These are phyloP conservation scores for Diaprepes abbreviatus DNA, from an alignment of 2,888 invertebrate species.

Conservation along the genomic window DNA sequence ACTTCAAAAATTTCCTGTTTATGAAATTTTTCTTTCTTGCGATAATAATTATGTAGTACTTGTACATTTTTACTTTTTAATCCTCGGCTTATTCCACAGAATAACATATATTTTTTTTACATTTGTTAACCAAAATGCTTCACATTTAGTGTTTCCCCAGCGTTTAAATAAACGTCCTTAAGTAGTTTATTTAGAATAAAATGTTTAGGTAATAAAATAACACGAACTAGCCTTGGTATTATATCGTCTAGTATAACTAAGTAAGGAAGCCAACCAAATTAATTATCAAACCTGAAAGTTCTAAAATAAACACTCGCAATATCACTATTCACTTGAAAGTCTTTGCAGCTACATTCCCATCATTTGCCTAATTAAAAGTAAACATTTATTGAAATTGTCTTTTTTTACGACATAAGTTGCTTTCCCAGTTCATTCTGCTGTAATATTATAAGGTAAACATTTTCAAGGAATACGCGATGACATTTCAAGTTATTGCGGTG, in stretches of 20 bases:
- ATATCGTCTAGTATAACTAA: neutral
- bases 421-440: slow-evolving; percentile 12
- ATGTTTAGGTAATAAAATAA: neutral
- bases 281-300: slow-evolving; percentile 9
- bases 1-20: no score
- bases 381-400: slow-evolving; percentile 35
- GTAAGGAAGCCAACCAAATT: slow-evolving; percentile 14
- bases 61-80: no score
- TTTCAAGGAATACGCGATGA: slow-evolving; percentile 11
- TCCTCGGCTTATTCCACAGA: no score
- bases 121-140: no score
- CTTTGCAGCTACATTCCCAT: slow-evolving; percentile 32
- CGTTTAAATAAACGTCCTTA: no score
- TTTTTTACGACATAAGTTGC: slow-evolving; percentile 28
- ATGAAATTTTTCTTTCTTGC: no score
- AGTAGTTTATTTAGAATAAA: no score
- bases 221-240: neutral
- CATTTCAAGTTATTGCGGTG: slow-evolving; percentile 23
- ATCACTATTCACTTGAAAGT: slow-evolving; percentile 12
- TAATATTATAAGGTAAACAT: slow-evolving; percentile 31
- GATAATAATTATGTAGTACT: no score
- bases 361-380: slow-evolving; percentile 45
- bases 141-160: no score
- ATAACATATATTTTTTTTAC: no score
- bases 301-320: slow-evolving; percentile 16